phyloP scores from a whole-genome alignment of 2,797 vertebrate genomes.

The Ptychobarbus kaznakovi region DNA sequence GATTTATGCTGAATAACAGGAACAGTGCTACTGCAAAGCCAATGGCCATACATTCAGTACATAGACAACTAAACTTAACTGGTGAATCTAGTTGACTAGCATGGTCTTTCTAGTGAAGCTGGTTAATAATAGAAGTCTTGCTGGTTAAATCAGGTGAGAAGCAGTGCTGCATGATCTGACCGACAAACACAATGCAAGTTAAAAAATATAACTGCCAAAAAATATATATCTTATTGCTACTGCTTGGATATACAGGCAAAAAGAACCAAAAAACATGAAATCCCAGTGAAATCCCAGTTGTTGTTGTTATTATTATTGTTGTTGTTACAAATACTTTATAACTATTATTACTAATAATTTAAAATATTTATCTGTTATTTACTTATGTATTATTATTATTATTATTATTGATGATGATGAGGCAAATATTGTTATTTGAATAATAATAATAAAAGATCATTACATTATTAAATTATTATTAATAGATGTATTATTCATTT shows the following conservation, averaged over 20 bases:
- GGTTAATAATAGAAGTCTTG: neutral
- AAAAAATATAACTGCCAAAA: neutral
- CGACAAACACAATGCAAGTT: neutral
- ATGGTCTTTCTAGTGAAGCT: neutral
- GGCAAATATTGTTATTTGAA: neutral
- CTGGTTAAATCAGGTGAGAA: neutral
- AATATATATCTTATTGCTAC: neutral
- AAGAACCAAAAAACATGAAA: neutral
- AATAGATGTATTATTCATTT: neutral
- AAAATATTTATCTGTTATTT: too few species aligned
- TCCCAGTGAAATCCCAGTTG: too few species aligned
- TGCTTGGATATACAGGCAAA: neutral
- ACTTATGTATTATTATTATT: neutral
- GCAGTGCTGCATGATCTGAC: neutral
- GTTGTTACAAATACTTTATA: too few species aligned
- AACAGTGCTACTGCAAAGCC: neutral
- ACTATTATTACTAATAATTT: too few species aligned
- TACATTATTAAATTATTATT: neutral
- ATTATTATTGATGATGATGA: too few species aligned
- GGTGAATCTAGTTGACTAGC: neutral
- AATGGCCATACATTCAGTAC: neutral
- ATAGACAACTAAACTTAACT: neutral
- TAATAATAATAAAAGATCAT: neutral
- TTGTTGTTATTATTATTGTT: too few species aligned
- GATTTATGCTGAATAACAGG: neutral